A percentile compares a stretch with the other conserved stretches of the same genome.
Evolutionary conservation across 2,888 invertebrate species (phyloP).

Genomic region (Empis stercorea): DNA sequence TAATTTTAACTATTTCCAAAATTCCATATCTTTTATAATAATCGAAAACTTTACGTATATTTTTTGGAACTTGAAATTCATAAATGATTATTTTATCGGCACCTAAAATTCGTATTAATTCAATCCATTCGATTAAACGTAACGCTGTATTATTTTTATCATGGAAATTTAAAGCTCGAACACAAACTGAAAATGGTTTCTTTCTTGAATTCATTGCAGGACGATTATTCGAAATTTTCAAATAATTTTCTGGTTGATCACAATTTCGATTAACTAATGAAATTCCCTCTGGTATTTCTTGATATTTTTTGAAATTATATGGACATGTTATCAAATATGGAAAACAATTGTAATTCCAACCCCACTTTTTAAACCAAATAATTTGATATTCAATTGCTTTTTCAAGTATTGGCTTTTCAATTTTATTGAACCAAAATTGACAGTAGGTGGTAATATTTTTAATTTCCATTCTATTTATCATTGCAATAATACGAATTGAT

Average conservation of each 20-base stretch:
- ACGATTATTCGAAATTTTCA: slow-evolving; percentile 67
- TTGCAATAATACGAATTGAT: too few relatives aligned
- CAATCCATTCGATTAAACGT: too few relatives aligned
- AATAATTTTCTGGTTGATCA: slow-evolving; percentile 72
- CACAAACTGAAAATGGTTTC: background rate
- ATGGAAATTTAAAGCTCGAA: too few relatives aligned
- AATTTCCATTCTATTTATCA: too few relatives aligned
- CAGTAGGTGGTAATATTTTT: too few relatives aligned
- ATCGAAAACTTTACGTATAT: slow-evolving; percentile 61
- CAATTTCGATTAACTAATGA: slow-evolving; percentile 75
- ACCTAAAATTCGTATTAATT: too few relatives aligned
- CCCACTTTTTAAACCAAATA: too few relatives aligned
- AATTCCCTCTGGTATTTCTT: slow-evolving; percentile 66
- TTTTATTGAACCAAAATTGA: too few relatives aligned
- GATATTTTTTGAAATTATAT: slow-evolving; percentile 60
- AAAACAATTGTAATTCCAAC: slow-evolving; percentile 43
- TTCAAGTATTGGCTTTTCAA: too few relatives aligned
- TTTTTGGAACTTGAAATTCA: slow-evolving; percentile 70
- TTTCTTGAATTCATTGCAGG: slow-evolving; percentile 31
- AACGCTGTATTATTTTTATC: too few relatives aligned
- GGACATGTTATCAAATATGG: slow-evolving; percentile 84
- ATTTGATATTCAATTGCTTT: too few relatives aligned
- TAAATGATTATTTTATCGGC: too few relatives aligned
- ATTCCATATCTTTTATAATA: slow-evolving; percentile 52
- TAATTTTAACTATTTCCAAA: slow-evolving; percentile 64